These are phyloP conservation scores for Siphonodentalium dalli DNA, from an alignment of 2,888 invertebrate genomes.

Conservation along the genomic window DNA sequence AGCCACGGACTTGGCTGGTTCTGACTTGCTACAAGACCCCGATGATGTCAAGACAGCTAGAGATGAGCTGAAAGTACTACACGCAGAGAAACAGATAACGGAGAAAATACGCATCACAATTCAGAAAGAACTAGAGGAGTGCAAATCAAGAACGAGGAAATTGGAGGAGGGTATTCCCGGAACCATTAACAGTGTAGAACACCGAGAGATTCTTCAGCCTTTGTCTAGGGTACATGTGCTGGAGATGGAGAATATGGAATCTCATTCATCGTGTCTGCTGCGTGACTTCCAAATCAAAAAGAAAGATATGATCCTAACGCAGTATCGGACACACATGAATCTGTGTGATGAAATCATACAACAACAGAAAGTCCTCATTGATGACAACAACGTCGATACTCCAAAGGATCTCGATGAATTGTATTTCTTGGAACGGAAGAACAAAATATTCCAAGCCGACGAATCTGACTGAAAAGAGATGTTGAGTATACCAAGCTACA, in stretches of 20 bases:
- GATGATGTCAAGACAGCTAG: conserved; percentile 54
- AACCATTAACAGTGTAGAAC: conserved; percentile 84
- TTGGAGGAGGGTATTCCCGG: conserved; percentile 89
- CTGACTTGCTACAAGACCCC: conserved; percentile 43
- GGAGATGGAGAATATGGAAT: conserved; percentile 85
- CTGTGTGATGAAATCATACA: conserved; percentile 92
- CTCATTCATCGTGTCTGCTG: conserved; percentile 85
- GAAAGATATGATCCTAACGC: conserved; percentile 81
- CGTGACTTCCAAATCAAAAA: conserved; percentile 86
- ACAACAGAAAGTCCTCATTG: conserved; percentile 82
- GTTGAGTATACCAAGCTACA: no score
- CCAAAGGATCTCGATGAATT: conserved; percentile 59
- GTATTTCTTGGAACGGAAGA: conserved; percentile 55
- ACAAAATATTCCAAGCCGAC: no score
- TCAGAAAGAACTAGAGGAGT: conserved; percentile 81
- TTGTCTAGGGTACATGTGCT: conserved; percentile 91
- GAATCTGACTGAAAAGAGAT: no score
- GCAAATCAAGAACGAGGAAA: conserved; percentile 78
- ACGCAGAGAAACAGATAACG: conserved; percentile 84
- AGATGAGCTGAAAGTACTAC: conserved; percentile 73
- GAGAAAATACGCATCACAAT: conserved; percentile 78
- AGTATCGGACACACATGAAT: conserved; percentile 83
- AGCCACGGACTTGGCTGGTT: conserved; percentile 37
- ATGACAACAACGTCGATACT: conserved; percentile 64
- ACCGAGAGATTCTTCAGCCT: conserved; percentile 85